Evolutionary conservation across 2,113 vertebrate genomes (phyloP).

Genomic region (Pteropus alecto): DNA sequence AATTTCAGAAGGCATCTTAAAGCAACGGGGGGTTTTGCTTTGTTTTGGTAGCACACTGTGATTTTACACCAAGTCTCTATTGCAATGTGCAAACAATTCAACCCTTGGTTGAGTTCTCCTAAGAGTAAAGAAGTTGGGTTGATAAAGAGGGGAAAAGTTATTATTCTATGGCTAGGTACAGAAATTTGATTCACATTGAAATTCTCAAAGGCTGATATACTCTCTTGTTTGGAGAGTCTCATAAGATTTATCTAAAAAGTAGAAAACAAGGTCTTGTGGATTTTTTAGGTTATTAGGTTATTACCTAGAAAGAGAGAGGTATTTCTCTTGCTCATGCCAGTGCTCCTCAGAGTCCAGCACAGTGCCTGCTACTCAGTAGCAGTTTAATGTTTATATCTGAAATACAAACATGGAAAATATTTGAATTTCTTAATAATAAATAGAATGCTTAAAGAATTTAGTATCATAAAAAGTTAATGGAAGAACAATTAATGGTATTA

Average conservation of each 20-base stretch:
- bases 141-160: neutral
- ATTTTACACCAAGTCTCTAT: neutral
- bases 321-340: neutral
- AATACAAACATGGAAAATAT: neutral
- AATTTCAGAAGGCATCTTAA: neutral
- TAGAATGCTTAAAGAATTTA: neutral
- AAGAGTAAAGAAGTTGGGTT: neutral
- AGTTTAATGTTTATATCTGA: neutral
- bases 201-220: neutral
- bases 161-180: neutral
- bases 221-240: neutral
- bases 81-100: neutral
- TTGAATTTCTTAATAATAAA: neutral
- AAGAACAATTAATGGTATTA: neutral
- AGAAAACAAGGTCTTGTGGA: neutral
- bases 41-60: neutral
- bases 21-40: neutral
- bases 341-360: neutral
- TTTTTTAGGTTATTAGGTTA: neutral
- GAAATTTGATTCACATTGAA: neutral
- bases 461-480: neutral
- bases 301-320: neutral
- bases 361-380: neutral
- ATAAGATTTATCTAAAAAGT: neutral
- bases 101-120: neutral